Percentiles rank a stretch among this genome's conserved stretches.
Conservation (phyloP, 2,888 invertebrate genomes). For the Ditula angustiorana region DNA sequence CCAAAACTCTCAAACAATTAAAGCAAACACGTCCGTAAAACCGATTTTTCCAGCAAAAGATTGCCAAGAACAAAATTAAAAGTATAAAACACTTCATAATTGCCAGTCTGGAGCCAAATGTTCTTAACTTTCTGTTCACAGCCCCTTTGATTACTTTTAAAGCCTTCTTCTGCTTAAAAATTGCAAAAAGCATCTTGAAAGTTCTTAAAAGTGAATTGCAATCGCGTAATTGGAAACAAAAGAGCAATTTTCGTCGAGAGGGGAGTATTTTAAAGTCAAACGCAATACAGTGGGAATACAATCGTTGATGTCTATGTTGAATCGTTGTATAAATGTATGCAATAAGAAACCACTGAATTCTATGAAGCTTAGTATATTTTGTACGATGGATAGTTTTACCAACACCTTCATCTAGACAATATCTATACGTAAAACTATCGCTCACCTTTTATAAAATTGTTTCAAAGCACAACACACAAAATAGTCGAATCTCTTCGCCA, state of each 20-base stretch:
- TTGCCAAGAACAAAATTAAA: constrained; percentile 70
- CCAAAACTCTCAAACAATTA: constrained; percentile 22
- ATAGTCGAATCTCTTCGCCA: constrained; percentile 79
- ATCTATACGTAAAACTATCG: constrained; percentile 29
- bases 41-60: constrained; percentile 53
- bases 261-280: constrained; percentile 64
- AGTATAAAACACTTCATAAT: constrained; percentile 74
- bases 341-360: no score
- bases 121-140: constrained; percentile 66
- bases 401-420: neutral
- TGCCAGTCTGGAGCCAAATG: constrained; percentile 68
- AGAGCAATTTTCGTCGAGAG: constrained; percentile 63
- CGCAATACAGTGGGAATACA: neutral
- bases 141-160: constrained; percentile 80
- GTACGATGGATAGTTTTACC: neutral
- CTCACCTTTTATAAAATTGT: constrained; percentile 38
- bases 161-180: constrained; percentile 71
- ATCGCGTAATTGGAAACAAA: constrained; percentile 73
- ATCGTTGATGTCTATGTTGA: neutral
- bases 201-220: constrained; percentile 64
- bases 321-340: neutral
- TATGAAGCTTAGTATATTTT: no score
- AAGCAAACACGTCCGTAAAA: constrained; percentile 47
- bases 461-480: constrained; percentile 63
- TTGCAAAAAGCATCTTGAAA: constrained; percentile 66